Evolutionary conservation across 2,113 vertebrate genomes (phyloP), one percentile per base, ranked within the genome.

Genomic region (Chascanopsetta lugubris): DNA sequence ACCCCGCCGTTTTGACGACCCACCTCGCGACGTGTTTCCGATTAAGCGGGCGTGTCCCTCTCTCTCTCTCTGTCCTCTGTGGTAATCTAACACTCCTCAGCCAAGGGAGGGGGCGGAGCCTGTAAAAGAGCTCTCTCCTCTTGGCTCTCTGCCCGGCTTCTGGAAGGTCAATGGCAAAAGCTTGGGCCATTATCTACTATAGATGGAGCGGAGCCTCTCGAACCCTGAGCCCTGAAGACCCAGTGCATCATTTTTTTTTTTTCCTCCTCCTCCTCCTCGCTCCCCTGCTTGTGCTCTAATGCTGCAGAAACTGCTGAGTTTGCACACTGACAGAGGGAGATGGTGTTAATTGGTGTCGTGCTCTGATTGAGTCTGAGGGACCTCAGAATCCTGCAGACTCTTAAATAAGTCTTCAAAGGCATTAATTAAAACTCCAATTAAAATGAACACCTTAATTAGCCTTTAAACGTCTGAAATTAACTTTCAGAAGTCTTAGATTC

Each of bases 111-210:
- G 77, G 77, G 62, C 70, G 77, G 62, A 67, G 72, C 74, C 79
- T 65, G 43, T 61, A 72, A 83, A 84, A 71, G 75, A 75, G 55
- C 49, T 45, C n/a, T 51, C 63, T 84, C 53, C 42, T 58, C 46
- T 70, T 88, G 85, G 85, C 88, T 78, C 49, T 54, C 42, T 80
- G 84, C 83, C 85, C 80, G 21, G 25, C 15, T 17, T n/a, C 69
- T 45, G 40, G 77, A 87, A n/a, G 80, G 86, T 90, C 87, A 90
- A 72, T 69, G 55, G 54, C n/a, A 78, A 73, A 77, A 73, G 24
- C 12, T 6, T 51, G 42, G n/a, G 17, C 17, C 38, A 26, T 88
- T 45, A 89, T 88, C 77, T 73, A 87, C 83, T 80, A 64, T 69
- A 10, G 73, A 81, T 69, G 58, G 63, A 79, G 73, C 68, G 56